Evolutionary conservation across 2,797 vertebrate species (phyloP).

Genomic region (Cuniculus paca): DNA sequence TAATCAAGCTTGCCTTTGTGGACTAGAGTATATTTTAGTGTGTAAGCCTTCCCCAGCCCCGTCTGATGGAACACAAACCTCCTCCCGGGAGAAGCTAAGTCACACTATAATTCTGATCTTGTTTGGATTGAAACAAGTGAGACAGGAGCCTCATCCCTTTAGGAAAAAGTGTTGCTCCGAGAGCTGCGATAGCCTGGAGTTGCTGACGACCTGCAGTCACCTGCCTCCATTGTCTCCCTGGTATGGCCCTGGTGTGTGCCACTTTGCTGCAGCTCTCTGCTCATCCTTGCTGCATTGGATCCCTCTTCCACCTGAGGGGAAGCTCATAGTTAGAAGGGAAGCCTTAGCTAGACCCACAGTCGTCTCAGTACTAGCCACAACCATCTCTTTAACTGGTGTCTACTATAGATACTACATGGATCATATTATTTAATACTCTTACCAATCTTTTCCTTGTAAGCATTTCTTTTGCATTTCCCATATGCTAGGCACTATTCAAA

Average conservation of each 20-base stretch:
- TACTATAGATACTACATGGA: not conserved
- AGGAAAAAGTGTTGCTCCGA: not conserved
- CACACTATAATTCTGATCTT: not conserved
- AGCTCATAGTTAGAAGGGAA: not conserved
- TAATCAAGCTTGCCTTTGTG: not conserved
- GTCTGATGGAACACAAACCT: not conserved
- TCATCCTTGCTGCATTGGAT: not conserved
- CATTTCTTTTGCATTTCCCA: not conserved
- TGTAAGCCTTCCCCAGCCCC: not conserved
- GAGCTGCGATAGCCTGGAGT: not conserved
- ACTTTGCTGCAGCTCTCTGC: not conserved
- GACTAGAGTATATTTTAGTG: not conserved
- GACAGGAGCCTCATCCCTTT: not conserved
- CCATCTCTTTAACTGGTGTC: not conserved
- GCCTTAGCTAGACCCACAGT: not conserved
- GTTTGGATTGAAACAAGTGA: not conserved
- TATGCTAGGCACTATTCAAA: not conserved
- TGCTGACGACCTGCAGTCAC: not conserved
- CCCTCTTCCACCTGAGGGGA: not conserved
- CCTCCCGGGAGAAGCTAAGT: not conserved
- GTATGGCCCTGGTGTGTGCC: accelerated
- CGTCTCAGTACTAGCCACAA: too few species aligned
- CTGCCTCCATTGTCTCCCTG: too few species aligned
- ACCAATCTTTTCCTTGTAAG: not conserved
- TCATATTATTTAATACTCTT: not conserved